These are phyloP conservation scores for Brachirus orientalis DNA, from an alignment of 2,113 vertebrate genomes.

Conservation along the genomic window DNA sequence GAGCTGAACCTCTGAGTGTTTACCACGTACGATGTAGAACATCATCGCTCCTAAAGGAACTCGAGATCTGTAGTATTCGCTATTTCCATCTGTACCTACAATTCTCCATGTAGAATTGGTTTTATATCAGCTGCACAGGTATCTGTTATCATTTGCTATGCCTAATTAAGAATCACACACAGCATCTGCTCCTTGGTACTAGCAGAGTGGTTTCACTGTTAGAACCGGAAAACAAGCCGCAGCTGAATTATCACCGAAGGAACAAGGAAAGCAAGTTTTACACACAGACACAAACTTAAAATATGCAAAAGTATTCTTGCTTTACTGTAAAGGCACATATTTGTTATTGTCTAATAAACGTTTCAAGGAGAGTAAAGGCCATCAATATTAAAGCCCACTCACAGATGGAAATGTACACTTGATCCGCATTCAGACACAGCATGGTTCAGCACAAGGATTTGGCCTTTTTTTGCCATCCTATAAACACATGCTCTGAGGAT, in stretches of 20 bases:
- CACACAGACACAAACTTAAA: constrained; percentile 11
- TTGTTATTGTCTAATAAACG: constrained; percentile 12
- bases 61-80: constrained; percentile 49
- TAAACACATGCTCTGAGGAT: constrained; percentile 42
- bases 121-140: constrained; percentile 76
- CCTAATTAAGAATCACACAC: constrained; percentile 80
- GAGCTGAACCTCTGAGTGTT: constrained; percentile 34
- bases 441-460: constrained; percentile 24
- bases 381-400: constrained; percentile 13
- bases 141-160: constrained; percentile 77
- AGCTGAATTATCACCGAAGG: constrained; percentile 53
- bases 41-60: constrained; percentile 60
- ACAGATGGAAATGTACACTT: constrained; percentile 1
- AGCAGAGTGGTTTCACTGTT: constrained; percentile 65
- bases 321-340: not conserved
- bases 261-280: constrained; percentile 8
- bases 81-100: constrained; percentile 66
- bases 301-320: not conserved
- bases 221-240: constrained; percentile 65
- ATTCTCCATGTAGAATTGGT: constrained; percentile 69
- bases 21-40: constrained; percentile 48
- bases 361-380: not conserved
- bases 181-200: constrained; percentile 78
- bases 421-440: constrained; percentile 12
- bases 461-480: constrained; percentile 35